These are phyloP conservation scores for Prolemur simus DNA, from an alignment of 2,113 vertebrate species.

Conservation along the genomic window DNA sequence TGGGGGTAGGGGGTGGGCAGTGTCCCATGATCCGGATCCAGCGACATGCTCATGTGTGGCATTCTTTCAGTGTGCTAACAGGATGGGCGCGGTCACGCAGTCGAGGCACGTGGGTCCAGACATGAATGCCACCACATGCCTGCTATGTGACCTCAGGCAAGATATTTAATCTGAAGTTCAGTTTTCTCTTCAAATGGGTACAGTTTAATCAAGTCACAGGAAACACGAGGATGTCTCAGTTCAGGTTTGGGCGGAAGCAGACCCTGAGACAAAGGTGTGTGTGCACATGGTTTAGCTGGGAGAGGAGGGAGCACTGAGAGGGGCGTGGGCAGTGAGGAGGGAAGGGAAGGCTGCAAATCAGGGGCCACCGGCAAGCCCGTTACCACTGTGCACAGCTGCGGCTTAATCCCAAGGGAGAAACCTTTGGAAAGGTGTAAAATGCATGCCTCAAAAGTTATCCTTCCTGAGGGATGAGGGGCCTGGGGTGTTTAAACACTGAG, in stretches of 20 bases:
- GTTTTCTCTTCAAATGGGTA: not conserved
- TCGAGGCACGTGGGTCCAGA: not conserved
- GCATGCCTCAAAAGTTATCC: not conserved
- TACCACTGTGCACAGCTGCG: not conserved
- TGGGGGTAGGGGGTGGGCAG: not conserved
- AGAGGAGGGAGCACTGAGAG: too few relatives aligned
- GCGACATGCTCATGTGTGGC: fast-evolving
- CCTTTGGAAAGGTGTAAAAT: not conserved
- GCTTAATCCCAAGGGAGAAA: not conserved
- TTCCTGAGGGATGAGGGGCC: not conserved
- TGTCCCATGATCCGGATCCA: not conserved
- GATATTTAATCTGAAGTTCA: not conserved
- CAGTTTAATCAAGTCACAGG: not conserved
- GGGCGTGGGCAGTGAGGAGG: fast-evolving
- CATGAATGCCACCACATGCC: not conserved
- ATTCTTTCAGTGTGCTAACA: not conserved
- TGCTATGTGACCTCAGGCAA: not conserved
- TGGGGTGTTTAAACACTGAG: not conserved
- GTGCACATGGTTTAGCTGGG: not conserved
- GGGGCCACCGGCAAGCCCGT: not conserved
- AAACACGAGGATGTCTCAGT: not conserved
- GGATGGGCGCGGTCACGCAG: not conserved
- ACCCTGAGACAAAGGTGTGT: not conserved
- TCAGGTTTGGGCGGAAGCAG: not conserved
- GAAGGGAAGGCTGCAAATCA: not conserved